Conservation (phyloP, 1,140 invertebrate species). For the Orius insidiosus region DNA sequence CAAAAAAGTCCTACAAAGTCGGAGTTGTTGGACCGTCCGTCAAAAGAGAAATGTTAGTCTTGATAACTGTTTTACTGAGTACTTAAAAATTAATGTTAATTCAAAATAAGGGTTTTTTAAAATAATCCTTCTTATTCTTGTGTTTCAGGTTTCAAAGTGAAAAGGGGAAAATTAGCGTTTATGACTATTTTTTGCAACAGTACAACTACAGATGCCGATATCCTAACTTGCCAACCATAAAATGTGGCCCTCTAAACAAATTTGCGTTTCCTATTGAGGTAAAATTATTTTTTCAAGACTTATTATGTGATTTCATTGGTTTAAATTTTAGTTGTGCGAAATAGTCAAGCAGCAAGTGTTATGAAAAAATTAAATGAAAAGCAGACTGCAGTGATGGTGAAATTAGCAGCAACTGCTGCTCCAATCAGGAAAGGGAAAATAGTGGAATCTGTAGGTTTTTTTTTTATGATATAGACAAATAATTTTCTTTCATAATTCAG, state of each 20-base stretch:
- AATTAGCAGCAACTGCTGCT: slow-evolving; percentile 39
- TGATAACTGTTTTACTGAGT: no score
- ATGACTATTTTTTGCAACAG: slow-evolving; percentile 29
- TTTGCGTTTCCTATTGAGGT: slow-evolving; percentile 38
- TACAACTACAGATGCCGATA: slow-evolving; percentile 32
- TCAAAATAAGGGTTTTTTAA: no score
- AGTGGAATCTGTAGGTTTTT: slow-evolving; percentile 29
- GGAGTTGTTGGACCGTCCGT: slow-evolving; percentile 20
- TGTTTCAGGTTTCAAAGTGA: no score
- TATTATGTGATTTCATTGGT: no score
- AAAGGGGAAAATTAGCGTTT: slow-evolving; percentile 26
- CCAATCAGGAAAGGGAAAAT: slow-evolving; percentile 41
- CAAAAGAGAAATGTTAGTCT: no score
- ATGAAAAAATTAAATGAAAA: slow-evolving; percentile 32
- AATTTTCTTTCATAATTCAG: no score
- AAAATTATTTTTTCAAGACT: no score
- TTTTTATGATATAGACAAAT: no score
- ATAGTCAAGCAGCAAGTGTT: slow-evolving; percentile 39
- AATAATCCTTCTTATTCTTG: no score
- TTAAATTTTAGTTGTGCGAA: slow-evolving; percentile 31
- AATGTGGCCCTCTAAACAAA: slow-evolving; percentile 35
- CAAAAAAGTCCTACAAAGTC: slow-evolving; percentile 30
- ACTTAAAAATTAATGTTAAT: no score
- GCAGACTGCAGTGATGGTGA: slow-evolving; percentile 48
- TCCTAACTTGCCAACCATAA: slow-evolving; percentile 39